These are phyloP conservation scores for Penaeus japonicus DNA, from an alignment of 1,140 invertebrate species.

Conservation along the genomic window DNA sequence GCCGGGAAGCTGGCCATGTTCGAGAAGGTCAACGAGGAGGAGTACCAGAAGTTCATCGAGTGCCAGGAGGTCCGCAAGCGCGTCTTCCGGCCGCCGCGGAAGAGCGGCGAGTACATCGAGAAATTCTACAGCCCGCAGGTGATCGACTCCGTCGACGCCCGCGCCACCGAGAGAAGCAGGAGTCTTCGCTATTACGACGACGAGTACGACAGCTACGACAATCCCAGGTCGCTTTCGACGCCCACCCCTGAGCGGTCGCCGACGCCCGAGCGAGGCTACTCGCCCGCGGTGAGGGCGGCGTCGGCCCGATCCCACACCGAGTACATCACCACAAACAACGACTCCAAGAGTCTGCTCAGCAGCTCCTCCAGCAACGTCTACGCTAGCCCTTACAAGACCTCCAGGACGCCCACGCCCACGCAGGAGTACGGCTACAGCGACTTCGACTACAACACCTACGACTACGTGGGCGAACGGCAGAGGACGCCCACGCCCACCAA, in stretches of 20 bases:
- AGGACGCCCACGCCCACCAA: not conserved
- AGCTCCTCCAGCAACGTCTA: not conserved
- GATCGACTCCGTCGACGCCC: slow-evolving; percentile 36
- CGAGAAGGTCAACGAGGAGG: slow-evolving; percentile 54
- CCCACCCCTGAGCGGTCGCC: not conserved
- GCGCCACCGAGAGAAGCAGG: not conserved
- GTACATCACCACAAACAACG: not conserved
- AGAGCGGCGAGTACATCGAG: slow-evolving; percentile 50
- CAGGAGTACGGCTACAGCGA: not conserved
- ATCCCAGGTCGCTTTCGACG: not conserved
- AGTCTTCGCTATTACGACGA: slow-evolving; percentile 27
- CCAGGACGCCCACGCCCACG: not conserved
- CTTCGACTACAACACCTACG: not conserved
- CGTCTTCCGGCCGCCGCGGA: slow-evolving; percentile 25
- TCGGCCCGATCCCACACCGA: no score
- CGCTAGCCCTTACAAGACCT: not conserved
- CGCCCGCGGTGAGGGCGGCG: no score
- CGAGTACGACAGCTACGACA: slow-evolving; percentile 32
- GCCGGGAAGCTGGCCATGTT: slow-evolving; percentile 52
- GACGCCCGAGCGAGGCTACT: not conserved
- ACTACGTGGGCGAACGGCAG: not conserved
- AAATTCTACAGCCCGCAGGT: slow-evolving; percentile 50
- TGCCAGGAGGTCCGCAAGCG: slow-evolving; percentile 46
- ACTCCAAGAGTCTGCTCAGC: not conserved
- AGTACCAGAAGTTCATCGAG: slow-evolving; percentile 46